Evolutionary conservation across 2,113 vertebrate genomes (phyloP), one percentile per base, ranked within the genome.

Genomic region (Lipophrys pholis): DNA sequence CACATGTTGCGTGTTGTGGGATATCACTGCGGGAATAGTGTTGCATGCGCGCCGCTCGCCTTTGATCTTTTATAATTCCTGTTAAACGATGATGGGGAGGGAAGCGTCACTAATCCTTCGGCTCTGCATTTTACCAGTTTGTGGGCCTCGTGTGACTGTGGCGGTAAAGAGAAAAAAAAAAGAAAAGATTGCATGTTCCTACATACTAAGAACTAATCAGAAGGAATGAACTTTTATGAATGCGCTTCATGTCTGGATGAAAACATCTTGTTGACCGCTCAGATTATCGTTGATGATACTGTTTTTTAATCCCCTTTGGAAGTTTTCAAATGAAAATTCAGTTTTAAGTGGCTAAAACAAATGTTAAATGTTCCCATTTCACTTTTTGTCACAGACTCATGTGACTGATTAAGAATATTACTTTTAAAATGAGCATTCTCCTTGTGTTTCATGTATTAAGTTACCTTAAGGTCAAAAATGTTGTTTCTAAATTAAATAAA

Each of bases 31-130:
- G 43, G 57, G 67, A 68, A 30, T 21, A 12, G 49, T 69, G 35
- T 14, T 45, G 42, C 55, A 17, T n/a, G 35, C 12, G 15, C 11
- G 30, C 21, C 21, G 2, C 60, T 38, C 5, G 14, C 8, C 66
- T 76, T 67, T 71, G 52, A 79, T 81, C 81, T 60, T 64, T 51
- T 53, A 40, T 51, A 62, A 81, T 70, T 72, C 74, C 67, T 59
- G 63, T 52, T 63, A 40, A 54, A 76, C 53, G 65, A 61, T 70
- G 62, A 78, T 38, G 53, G 36, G 74, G 81, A 66, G 51, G 11
- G 69, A 72, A 50, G 65, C 52, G 1, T 62, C 46, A 21, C 69
- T 78, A 81, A 81, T 86, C 78, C 73, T 53, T 35, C 11, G 57
- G 17, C 49, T 81, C 54, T 58, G 41, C 59, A 38, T 55, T 65